Base-by-base conservation (phyloP, 2,113 vertebrate species). In the Tamias sibiricus region DNA sequence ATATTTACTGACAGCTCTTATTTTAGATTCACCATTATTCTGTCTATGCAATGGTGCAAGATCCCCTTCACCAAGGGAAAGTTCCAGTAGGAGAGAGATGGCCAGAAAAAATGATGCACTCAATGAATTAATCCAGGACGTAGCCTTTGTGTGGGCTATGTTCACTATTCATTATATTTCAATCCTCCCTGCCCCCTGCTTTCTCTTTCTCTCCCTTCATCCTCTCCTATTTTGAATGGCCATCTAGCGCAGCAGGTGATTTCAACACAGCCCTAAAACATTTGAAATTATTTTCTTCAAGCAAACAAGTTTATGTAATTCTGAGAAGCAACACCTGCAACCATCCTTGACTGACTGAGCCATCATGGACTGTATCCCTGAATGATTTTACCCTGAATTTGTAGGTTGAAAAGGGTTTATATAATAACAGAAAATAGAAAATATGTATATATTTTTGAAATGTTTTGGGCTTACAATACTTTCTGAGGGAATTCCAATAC, bases 391-490 rank as follows among this genome's bases (percentile, higher is more conserved):
- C 9, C 14, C 24, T 2, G 30, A 81, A 54, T 17, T 86, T 95
- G 4, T 14, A 93, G 66, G 42, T 16, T 90, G 47, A 35, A n/a
- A 77, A 76, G 35, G 13, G 13, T 16, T 30, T 66, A 94, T 37
- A 52, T 42, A 47, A n/a, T 24, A 72, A 92, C 16, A 79, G 59
- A 77, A 84, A 94, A 72, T 62, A 79, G 59, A 77, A 84, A 94
- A 72, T 62, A 54, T 11, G 8, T 16, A 57, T 62, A 59, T 59
- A 16, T 59, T 9, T 59, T 26, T 14, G 8, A 96, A 79, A n/a
- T 75, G 24, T 35, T 35, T 10, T 28, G 8, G 57, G 3, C 9
- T 37, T 92, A 4, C 44, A 71, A 4, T 80, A 49, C 59, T 92
- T 92, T 75, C 85, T n/a, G 35, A 90, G 72, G 30, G 40, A 8